Conservation (phyloP, 1,140 invertebrate species). For the Tetramorium parvispinum region DNA sequence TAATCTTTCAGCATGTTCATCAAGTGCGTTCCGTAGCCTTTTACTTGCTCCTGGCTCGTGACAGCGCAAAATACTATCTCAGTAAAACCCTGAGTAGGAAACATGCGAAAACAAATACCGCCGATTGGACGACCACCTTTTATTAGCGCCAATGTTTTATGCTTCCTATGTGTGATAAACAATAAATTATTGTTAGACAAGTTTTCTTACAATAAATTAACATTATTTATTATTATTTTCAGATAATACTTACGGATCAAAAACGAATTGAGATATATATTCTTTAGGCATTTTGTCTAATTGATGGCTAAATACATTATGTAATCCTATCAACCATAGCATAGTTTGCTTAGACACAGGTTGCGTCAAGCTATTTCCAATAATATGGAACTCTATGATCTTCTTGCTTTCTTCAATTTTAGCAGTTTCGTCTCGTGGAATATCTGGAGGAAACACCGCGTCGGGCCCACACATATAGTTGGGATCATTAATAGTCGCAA, state of each 20-base stretch:
- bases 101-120: conserved; percentile 99
- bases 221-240: neutral
- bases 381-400: conserved; percentile 96
- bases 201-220: conserved; percentile 15
- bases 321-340: conserved; percentile 96
- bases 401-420: conserved; percentile 96
- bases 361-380: conserved; percentile 96
- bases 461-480: conserved; percentile 93
- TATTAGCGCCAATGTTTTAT: conserved; percentile 96
- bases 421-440: conserved; percentile 95
- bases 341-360: conserved; percentile 96
- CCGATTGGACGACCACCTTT: conserved; percentile 97
- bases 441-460: conserved; percentile 93
- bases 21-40: conserved; percentile 99
- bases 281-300: conserved; percentile 99
- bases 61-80: conserved; percentile 99
- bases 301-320: conserved; percentile 98
- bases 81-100: conserved; percentile 97
- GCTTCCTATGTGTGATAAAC: conserved; percentile 89
- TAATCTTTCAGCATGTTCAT: conserved; percentile 99
- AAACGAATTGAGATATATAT: conserved; percentile 98
- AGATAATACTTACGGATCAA: conserved; percentile 93
- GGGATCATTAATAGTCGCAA: conserved; percentile 91
- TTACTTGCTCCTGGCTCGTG: conserved; percentile 97
- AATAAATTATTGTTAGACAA: conserved; percentile 8